Percentiles rank a stretch among this genome's conserved stretches.
These are phyloP conservation scores for Protosalanx chinensis DNA, from an alignment of 2,797 vertebrate species.

Conservation along the genomic window DNA sequence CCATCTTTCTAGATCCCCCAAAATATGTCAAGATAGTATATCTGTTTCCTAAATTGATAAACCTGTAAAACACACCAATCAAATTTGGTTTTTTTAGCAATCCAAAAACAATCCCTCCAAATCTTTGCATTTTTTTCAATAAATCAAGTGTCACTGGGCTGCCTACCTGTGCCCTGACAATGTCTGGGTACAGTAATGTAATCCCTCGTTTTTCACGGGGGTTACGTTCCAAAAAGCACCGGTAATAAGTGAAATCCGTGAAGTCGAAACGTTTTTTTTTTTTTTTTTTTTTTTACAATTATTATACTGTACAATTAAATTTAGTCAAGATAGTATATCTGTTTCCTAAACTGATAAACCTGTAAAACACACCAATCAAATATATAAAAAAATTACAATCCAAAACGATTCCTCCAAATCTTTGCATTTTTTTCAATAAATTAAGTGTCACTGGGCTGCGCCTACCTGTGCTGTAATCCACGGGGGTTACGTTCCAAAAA, in stretches of 20 bases:
- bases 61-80: conserved; percentile 6
- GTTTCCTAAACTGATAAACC: neutral
- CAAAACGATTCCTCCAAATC: neutral
- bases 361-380: neutral
- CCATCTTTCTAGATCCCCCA: neutral
- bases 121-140: neutral
- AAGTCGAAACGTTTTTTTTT: no score
- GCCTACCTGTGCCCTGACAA: conserved; percentile 21
- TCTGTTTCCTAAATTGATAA: neutral
- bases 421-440: neutral
- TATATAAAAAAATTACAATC: no score
- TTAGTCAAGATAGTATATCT: neutral
- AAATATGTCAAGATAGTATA: neutral
- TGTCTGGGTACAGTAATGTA: neutral
- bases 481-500: no score
- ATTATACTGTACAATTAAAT: no score
- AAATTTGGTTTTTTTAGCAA: no score
- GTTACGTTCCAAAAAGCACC: no score
- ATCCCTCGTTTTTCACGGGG: no score
- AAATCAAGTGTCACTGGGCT: neutral
- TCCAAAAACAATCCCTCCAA: neutral
- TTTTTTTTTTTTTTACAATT: no score
- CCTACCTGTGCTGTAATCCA: conserved; percentile 22
- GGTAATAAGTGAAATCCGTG: no score
- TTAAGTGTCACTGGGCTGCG: neutral